Conservation (phyloP, 2,888 invertebrate genomes). For the Pherbina coryleti region DNA sequence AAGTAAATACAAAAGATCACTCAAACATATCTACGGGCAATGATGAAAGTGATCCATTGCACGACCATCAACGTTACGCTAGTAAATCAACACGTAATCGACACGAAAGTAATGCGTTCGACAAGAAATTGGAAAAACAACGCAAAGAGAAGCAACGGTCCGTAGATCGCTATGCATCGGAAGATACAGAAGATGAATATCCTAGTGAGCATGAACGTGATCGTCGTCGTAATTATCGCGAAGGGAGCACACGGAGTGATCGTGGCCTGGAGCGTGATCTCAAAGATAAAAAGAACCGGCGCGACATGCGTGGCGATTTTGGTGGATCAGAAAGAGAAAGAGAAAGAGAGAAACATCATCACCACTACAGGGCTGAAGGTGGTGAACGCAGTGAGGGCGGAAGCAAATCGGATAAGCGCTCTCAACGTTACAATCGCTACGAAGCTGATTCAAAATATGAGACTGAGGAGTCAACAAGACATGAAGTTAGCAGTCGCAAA, state of each 20-base stretch:
- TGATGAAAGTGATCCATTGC: slow-evolving; percentile 64
- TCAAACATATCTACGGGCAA: slow-evolving; percentile 63
- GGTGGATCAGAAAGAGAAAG: neutral
- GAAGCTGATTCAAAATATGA: slow-evolving; percentile 78
- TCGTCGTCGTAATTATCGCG: slow-evolving; percentile 71
- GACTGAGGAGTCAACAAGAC: slow-evolving; percentile 72
- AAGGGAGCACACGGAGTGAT: slow-evolving; percentile 67
- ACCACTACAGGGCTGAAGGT: slow-evolving; percentile 43
- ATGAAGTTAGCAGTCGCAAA: slow-evolving; percentile 52
- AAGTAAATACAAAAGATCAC: slow-evolving; percentile 53
- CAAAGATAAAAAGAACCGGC: slow-evolving; percentile 48
- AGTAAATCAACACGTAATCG: slow-evolving; percentile 7
- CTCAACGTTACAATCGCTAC: slow-evolving; percentile 67
- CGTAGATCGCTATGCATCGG: slow-evolving; percentile 70
- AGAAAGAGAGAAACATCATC: slow-evolving; percentile 46
- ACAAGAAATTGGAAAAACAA: slow-evolving; percentile 27
- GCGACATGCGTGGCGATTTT: slow-evolving; percentile 56
- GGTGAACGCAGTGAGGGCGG: slow-evolving; percentile 48
- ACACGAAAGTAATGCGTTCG: neutral
- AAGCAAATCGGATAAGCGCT: slow-evolving; percentile 46
- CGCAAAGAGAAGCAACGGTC: slow-evolving; percentile 50
- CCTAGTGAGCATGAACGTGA: slow-evolving; percentile 74
- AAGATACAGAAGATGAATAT: slow-evolving; percentile 68
- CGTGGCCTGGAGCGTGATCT: slow-evolving; percentile 62
- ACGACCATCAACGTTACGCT: slow-evolving; percentile 46